These are phyloP conservation scores for Bombus balteatus DNA, from an alignment of 1,140 invertebrate genomes.

Conservation along the genomic window DNA sequence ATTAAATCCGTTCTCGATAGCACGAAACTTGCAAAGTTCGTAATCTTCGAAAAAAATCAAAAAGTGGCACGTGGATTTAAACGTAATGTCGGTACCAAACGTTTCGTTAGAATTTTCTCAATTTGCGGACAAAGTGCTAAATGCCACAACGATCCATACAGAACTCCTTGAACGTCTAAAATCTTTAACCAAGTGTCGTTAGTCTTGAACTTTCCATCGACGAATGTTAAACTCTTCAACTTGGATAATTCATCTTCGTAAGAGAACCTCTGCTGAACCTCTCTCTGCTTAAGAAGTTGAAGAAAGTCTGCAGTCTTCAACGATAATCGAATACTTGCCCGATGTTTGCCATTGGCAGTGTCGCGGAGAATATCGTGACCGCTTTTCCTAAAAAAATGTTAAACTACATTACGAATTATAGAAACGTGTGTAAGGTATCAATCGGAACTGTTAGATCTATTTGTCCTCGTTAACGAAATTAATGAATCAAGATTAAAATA, in stretches of 20 bases:
- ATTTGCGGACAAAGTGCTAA: constrained; percentile 52
- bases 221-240: constrained; percentile 43
- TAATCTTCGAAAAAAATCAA: constrained; percentile 41
- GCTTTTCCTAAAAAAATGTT: neutral
- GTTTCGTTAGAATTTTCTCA: constrained; percentile 41
- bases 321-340: neutral
- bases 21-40: constrained; percentile 24
- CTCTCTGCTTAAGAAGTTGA: constrained; percentile 18
- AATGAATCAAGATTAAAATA: too few relatives aligned
- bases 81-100: constrained; percentile 28
- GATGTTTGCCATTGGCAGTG: too few relatives aligned
- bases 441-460: too few relatives aligned
- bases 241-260: constrained; percentile 20
- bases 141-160: constrained; percentile 55
- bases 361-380: neutral
- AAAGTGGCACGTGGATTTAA: constrained; percentile 29
- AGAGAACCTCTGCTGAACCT: neutral
- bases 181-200: constrained; percentile 44
- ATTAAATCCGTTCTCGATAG: constrained; percentile 43
- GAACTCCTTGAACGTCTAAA: constrained; percentile 47
- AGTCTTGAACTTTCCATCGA: constrained; percentile 41
- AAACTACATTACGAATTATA: too few relatives aligned
- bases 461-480: too few relatives aligned
- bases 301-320: constrained; percentile 7
- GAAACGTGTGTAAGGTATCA: too few relatives aligned